Percentiles rank a stretch among this genome's conserved stretches.
These are phyloP conservation scores for Campylomormyrus tamandua DNA, from an alignment of 2,113 vertebrate genomes.

Conservation along the genomic window DNA sequence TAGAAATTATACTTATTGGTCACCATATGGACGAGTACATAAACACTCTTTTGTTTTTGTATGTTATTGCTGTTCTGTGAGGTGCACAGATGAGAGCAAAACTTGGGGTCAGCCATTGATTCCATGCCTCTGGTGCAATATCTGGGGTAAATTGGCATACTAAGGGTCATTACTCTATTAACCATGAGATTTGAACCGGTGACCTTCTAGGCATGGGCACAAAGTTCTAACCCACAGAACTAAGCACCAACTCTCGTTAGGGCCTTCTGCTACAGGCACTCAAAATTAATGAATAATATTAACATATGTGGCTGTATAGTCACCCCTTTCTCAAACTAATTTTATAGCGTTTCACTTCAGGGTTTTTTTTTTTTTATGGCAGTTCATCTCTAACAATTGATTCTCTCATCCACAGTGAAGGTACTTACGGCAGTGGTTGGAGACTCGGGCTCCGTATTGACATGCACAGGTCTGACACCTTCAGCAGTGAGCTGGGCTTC, in stretches of 20 bases:
- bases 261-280: neutral
- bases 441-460: neutral
- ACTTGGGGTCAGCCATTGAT: neutral
- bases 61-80: neutral
- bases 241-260: neutral
- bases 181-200: neutral
- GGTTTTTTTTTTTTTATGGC: neutral
- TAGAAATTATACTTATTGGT: neutral
- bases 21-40: neutral
- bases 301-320: neutral
- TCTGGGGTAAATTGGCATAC: neutral
- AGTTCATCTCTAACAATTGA: neutral
- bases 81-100: neutral
- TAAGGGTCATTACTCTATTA: neutral
- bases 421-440: neutral
- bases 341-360: neutral
- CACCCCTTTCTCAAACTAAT: neutral
- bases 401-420: neutral
- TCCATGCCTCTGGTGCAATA: neutral
- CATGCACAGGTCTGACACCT: conserved; percentile 47
- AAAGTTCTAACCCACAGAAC: neutral
- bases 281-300: neutral
- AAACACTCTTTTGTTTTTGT: neutral
- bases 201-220: neutral
- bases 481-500: conserved; percentile 43